phyloP scores from a whole-genome alignment of 2,797 vertebrate species.

The Falco columbarius region DNA sequence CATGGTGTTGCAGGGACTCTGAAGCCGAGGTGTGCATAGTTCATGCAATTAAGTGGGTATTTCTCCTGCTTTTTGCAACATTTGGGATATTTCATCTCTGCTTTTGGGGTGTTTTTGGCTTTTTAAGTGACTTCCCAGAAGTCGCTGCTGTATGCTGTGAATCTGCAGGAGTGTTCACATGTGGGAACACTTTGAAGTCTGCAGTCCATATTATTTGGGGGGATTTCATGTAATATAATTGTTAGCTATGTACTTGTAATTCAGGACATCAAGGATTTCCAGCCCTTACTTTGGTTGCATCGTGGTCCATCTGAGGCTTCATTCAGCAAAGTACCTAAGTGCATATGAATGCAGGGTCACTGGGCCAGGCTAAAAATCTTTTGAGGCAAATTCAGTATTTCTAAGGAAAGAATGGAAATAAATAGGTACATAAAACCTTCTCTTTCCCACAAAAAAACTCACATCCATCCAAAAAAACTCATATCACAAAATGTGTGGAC shows the following conservation, averaged over 20 bases:
- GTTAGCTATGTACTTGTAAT: neutral
- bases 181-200: neutral
- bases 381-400: neutral
- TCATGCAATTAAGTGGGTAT: fast-evolving
- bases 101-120: neutral
- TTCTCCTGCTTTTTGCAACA: neutral
- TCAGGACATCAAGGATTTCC: neutral
- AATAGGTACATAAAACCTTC: neutral
- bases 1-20: neutral
- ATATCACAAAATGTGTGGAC: neutral
- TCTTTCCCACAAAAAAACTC: no score
- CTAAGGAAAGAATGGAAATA: neutral
- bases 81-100: neutral
- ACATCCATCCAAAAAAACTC: neutral
- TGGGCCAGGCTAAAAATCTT: neutral
- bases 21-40: fast-evolving
- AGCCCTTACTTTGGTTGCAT: neutral
- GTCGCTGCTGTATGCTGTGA: neutral
- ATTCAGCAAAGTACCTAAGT: neutral
- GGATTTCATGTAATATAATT: neutral
- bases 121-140: neutral
- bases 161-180: neutral
- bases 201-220: neutral
- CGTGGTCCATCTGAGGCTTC: neutral
- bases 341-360: neutral